Conservation (phyloP, 2,113 vertebrate species). For the Procavia capensis region DNA sequence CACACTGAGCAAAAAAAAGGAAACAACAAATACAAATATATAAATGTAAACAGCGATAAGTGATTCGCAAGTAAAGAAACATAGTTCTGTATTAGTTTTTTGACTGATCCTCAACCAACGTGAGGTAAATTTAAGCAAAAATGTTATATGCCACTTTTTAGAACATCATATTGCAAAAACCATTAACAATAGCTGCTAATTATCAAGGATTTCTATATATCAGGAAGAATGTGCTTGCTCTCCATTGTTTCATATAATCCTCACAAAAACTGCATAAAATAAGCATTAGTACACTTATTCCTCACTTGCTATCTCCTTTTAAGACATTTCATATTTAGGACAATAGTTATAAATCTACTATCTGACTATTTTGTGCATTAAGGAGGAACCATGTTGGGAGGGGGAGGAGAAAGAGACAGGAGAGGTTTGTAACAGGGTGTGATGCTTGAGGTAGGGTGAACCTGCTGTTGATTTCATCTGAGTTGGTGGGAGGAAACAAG, state of each 20-base stretch:
- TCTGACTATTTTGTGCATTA: too few species aligned
- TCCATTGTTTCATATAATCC: not conserved
- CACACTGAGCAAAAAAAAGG: not conserved
- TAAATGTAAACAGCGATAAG: not conserved
- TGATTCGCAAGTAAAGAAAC: not conserved
- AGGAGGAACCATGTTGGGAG: too few species aligned
- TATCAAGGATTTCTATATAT: not conserved
- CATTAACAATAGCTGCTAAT: not conserved
- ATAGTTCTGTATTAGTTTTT: not conserved
- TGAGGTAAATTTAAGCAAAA: not conserved
- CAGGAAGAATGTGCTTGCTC: not conserved
- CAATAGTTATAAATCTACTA: too few species aligned
- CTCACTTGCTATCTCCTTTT: too few species aligned
- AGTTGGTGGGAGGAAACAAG: too few species aligned
- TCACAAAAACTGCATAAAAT: not conserved
- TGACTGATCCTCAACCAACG: not conserved
- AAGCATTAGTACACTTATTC: too few species aligned
- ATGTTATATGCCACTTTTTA: not conserved
- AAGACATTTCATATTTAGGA: too few species aligned
- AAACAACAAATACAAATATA: not conserved
- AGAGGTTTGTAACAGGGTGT: too few species aligned
- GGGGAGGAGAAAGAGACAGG: too few species aligned
- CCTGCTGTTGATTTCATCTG: too few species aligned
- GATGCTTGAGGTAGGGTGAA: too few species aligned
- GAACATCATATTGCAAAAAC: not conserved